phyloP scores from a whole-genome alignment of 2,888 invertebrate species.

The Chymomyza procnemis region DNA sequence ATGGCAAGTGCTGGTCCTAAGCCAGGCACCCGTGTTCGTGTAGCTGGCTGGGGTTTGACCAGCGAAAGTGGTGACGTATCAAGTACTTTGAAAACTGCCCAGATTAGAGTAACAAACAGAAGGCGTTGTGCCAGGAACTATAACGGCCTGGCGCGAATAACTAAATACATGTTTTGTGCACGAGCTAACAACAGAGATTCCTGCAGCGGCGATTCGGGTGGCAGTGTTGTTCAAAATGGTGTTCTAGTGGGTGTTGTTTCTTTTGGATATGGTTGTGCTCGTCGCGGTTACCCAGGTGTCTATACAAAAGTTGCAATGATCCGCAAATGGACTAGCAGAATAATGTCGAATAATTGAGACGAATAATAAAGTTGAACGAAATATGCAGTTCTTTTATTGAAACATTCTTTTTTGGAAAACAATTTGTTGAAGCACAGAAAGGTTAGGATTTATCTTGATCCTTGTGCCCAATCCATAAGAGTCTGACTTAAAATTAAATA shows the following conservation, averaged over 20 bases:
- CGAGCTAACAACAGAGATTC: background rate
- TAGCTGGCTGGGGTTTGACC: conserved; percentile 61
- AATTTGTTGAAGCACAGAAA: too few species aligned
- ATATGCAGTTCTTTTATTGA: background rate
- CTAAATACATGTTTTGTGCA: conserved; percentile 3
- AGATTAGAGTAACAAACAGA: background rate
- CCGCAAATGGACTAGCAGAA: background rate
- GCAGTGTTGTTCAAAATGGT: background rate
- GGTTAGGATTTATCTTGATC: too few species aligned
- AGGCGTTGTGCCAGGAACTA: background rate
- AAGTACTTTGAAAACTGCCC: background rate
- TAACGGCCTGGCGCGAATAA: background rate
- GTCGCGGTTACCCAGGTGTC: conserved; percentile 61
- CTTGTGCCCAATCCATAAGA: too few species aligned
- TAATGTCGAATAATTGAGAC: background rate
- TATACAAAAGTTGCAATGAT: conserved; percentile 61
- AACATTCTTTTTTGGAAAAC: background rate
- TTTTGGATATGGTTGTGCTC: background rate
- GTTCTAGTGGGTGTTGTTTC: background rate
- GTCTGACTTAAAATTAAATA: too few species aligned
- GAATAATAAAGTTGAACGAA: background rate
- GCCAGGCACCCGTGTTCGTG: conserved; percentile 19
- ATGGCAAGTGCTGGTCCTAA: conserved; percentile 21
- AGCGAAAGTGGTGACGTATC: conserved; percentile 36
- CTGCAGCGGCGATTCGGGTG: background rate